A percentile compares a stretch with the other conserved stretches of the same genome.
Evolutionary conservation across 2,888 invertebrate genomes (phyloP).

Genomic region (Ophraella communa): DNA sequence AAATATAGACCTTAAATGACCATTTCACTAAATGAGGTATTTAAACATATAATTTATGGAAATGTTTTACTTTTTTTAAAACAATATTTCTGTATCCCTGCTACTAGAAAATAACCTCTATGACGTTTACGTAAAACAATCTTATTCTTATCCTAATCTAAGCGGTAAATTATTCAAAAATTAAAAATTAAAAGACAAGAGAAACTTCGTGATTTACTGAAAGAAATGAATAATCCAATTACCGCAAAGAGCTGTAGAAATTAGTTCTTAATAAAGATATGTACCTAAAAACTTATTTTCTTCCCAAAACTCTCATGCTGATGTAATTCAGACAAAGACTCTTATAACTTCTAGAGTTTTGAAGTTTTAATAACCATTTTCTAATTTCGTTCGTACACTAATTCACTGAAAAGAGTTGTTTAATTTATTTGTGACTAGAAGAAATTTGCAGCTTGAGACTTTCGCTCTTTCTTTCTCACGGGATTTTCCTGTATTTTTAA

Average conservation of each 20-base stretch:
- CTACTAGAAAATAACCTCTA: no score
- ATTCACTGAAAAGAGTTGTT: constrained; percentile 30
- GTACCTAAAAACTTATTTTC: constrained; percentile 29
- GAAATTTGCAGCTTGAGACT: constrained; percentile 14
- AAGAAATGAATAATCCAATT: constrained; percentile 29
- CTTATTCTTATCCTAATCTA: background rate
- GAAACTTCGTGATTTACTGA: background rate
- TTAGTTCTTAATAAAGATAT: constrained; percentile 38
- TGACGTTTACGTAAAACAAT: background rate
- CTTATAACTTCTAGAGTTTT: constrained; percentile 33
- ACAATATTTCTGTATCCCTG: no score
- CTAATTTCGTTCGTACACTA: constrained; percentile 32
- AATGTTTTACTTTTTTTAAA: no score
- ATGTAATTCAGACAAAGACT: constrained; percentile 34
- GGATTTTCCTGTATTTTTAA: background rate
- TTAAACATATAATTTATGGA: no score
- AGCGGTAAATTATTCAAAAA: background rate
- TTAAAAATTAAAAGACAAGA: background rate
- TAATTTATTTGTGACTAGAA: constrained; percentile 31
- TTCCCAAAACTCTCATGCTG: constrained; percentile 25
- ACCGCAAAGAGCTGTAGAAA: constrained; percentile 27
- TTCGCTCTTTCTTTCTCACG: background rate
- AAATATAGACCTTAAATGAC: no score
- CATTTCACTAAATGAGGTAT: no score
- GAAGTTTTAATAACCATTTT: constrained; percentile 38